phyloP scores from a whole-genome alignment of 2,888 invertebrate species.

The Dromius quadrimaculatus region DNA sequence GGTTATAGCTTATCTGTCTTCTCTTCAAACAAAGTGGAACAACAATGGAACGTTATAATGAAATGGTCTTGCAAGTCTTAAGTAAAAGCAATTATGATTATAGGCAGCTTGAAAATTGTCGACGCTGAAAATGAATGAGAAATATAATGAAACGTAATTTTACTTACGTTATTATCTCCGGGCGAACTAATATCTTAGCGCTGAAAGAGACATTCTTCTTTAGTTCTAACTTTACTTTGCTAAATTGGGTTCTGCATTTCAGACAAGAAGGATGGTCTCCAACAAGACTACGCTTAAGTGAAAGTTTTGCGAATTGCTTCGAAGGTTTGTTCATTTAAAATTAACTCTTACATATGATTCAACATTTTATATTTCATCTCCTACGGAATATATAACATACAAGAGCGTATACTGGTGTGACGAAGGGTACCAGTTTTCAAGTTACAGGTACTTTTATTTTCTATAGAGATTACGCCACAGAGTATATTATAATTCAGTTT shows the following conservation, averaged over 20 bases:
- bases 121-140: slow-evolving; percentile 31
- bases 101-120: slow-evolving; percentile 42
- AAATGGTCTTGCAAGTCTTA: slow-evolving; percentile 31
- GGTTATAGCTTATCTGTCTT: slow-evolving; percentile 8
- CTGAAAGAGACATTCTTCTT: slow-evolving; percentile 33
- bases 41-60: slow-evolving; percentile 45
- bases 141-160: slow-evolving; percentile 41
- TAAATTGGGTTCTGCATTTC: slow-evolving; percentile 14
- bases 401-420: too few relatives aligned
- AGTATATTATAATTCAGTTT: too few relatives aligned
- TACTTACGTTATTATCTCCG: slow-evolving; percentile 33
- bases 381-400: too few relatives aligned
- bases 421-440: too few relatives aligned
- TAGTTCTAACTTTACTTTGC: slow-evolving; percentile 22
- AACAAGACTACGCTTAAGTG: too few relatives aligned
- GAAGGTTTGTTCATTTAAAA: too few relatives aligned
- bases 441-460: too few relatives aligned
- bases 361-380: too few relatives aligned
- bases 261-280: too few relatives aligned
- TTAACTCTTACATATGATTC: too few relatives aligned
- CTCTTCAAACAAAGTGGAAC: slow-evolving; percentile 21
- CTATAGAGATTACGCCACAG: too few relatives aligned
- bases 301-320: neutral
- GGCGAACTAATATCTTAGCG: slow-evolving; percentile 21
- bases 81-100: slow-evolving; percentile 48